phyloP scores from a whole-genome alignment of 2,797 vertebrate genomes.

The Acridotheres tristis region DNA sequence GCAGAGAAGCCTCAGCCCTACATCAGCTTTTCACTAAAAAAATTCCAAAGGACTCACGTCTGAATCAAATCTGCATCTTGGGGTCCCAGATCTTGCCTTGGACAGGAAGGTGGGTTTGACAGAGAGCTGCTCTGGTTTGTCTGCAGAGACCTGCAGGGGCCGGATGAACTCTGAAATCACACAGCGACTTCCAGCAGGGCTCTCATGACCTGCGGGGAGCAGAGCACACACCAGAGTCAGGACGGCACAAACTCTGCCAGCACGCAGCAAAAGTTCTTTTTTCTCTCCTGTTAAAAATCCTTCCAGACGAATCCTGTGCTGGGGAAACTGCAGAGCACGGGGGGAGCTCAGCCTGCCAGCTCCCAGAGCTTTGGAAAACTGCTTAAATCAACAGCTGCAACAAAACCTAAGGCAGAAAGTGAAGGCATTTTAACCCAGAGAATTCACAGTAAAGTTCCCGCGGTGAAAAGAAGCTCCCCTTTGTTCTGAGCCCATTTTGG shows the following conservation, averaged over 20 bases:
- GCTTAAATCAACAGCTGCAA: fast-evolving
- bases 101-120: slow-evolving; percentile 90
- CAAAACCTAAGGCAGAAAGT: neutral
- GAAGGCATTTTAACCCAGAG: neutral
- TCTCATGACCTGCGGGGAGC: slow-evolving; percentile 83
- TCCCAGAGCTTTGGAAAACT: neutral
- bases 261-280: fast-evolving
- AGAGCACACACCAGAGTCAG: neutral
- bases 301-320: neutral
- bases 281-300: neutral
- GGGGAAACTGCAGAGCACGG: neutral
- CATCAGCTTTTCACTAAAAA: neutral
- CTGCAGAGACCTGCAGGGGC: slow-evolving; percentile 86
- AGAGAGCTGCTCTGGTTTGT: slow-evolving; percentile 88
- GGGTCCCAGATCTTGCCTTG: slow-evolving; percentile 80
- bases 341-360: neutral
- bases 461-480: neutral
- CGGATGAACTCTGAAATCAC: slow-evolving; percentile 89
- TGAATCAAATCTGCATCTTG: slow-evolving; percentile 86
- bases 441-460: neutral
- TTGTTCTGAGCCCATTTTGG: neutral
- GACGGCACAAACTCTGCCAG: neutral
- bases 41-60: slow-evolving; percentile 79
- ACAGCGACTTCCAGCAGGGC: slow-evolving; percentile 79
- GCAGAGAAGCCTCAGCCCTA: neutral